These are phyloP conservation scores for Micropoecilia bifurca DNA, from an alignment of 2,797 vertebrate genomes.

Conservation along the genomic window DNA sequence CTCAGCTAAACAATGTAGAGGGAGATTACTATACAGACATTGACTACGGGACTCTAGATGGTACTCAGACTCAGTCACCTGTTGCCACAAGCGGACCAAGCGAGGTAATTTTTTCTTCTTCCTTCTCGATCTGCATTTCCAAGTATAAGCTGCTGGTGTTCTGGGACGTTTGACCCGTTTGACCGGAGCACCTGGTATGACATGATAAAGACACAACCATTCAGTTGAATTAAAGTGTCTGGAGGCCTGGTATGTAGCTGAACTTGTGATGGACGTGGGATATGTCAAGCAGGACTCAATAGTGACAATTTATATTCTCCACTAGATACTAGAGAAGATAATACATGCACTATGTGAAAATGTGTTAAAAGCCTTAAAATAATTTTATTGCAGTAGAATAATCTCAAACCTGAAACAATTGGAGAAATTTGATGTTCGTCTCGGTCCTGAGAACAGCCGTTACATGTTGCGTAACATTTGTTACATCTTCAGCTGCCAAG, in stretches of 20 bases:
- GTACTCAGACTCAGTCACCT: constrained; percentile 87
- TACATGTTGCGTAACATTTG: too few relatives aligned
- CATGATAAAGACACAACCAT: constrained; percentile 68
- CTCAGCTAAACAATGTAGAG: constrained; percentile 91
- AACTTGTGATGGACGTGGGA: constrained; percentile 50
- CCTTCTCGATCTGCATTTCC: constrained; percentile 40
- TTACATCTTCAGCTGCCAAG: too few relatives aligned
- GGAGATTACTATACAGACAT: constrained; percentile 89
- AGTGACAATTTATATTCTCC: constrained; percentile 28
- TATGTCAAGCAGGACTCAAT: constrained; percentile 10
- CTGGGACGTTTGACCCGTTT: constrained; percentile 57
- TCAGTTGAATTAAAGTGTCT: constrained; percentile 63
- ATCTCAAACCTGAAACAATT: neutral
- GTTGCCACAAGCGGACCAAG: constrained; percentile 83
- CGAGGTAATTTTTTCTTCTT: constrained; percentile 86
- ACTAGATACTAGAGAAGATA: neutral
- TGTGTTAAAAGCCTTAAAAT: neutral
- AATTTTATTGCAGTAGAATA: neutral
- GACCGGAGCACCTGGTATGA: constrained; percentile 68
- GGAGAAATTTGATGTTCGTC: neutral
- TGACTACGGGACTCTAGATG: constrained; percentile 90
- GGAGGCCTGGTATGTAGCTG: constrained; percentile 26
- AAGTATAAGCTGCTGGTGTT: constrained; percentile 31
- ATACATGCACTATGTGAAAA: neutral
- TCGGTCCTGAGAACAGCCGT: too few relatives aligned